Base-by-base conservation (phyloP, 2,113 vertebrate species). In the Corapipo altera region DNA sequence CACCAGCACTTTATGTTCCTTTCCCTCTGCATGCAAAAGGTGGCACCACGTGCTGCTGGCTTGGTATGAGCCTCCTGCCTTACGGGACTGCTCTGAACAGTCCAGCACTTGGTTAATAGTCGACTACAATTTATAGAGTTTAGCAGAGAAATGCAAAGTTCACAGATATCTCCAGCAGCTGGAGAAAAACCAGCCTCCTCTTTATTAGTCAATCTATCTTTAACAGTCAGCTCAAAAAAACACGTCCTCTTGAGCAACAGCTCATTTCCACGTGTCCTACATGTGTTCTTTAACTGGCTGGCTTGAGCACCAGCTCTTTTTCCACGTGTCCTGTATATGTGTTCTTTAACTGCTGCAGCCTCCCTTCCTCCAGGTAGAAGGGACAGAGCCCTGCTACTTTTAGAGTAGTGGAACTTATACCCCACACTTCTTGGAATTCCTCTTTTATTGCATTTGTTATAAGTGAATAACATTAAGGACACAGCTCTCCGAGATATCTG, bases 71-170 rank as follows among this genome's bases (percentile, higher is more conserved):
- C 64, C 43, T 39, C 59, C 75, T 32, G 2, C 28, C 2, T 4
- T 26, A 2, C 0, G 8, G 58, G 11, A 4, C 5, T 15, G 39
- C 85, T 81, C 52, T 12, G 43, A 54, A 74, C 43, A 30, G 59
- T 2, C 9, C 87, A 26, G n/a, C 2, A 15, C n/a, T 57, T 43
- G 15, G 91, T 95, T 94, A 97, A 96, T 93, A 23, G 73, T 95
- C 39, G 22, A 94, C 93, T 32, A 49, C 35, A 32, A 14, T 13
- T 21, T 11, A 43, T 7, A 3, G 8, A 24, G 54, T 76, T 94
- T 73, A 91, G 81, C 89, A 70, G 54, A 44, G 52, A 83, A 69
- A 91, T 24, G 67, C 92, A 88, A 96, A 96, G 96, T 93, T 94
- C 93, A 91, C 5, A 49, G 82, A 46, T 75, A 11, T 2, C 27